Base-by-base conservation (phyloP, 2,888 invertebrate genomes). In the Drosophila austrosaltans region DNA sequence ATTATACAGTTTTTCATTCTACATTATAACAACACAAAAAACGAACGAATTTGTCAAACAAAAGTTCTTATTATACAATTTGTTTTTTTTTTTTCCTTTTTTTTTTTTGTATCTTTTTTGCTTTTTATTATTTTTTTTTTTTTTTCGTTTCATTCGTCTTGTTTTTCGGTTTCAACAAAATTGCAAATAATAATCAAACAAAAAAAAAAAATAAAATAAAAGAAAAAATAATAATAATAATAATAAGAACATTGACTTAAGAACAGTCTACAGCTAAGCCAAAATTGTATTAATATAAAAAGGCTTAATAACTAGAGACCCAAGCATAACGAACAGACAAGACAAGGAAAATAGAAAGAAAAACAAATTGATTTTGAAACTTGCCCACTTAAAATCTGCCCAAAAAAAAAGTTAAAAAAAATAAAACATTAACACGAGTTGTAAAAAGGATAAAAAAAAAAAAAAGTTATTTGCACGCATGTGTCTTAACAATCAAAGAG, bases 251-350 rank as follows among this genome's bases (percentile, higher is more conserved):
- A 7, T 39, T 54, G 66, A 66, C 61, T 69, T 62, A 66, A 69
- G 62, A 44, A 25, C 58, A 57, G 57, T 72, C 42, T 66, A 36
- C 66, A 81, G 66, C 66, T 40, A 58, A 40, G 58, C 58, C 22
- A 62, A 77, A 67, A 78, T 66, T 76, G 25, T 57, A 66, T 57
- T 63, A 58, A 73, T 73, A 66, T 72, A 69, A 56, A 59, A 36
- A 59, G 57, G 69, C 70, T 77, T 74, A 85, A 77, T 44, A 80
- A 36, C 69, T 78, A 72, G 25, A 48, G 60, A 68, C 65, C 63
- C 64, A 75, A 71, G 65, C 64, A 59, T 54, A 75, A 61, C 66
- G 4, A 16, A 16, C 16, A 28, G 59, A 30, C 58, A 63, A 70
- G 8, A 48, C 3, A 48, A 22, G 4, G 36, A 8, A 10, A 8